Evolutionary conservation across 2,113 vertebrate genomes (phyloP), one percentile per base, ranked within the genome.

Genomic region (Ia io): DNA sequence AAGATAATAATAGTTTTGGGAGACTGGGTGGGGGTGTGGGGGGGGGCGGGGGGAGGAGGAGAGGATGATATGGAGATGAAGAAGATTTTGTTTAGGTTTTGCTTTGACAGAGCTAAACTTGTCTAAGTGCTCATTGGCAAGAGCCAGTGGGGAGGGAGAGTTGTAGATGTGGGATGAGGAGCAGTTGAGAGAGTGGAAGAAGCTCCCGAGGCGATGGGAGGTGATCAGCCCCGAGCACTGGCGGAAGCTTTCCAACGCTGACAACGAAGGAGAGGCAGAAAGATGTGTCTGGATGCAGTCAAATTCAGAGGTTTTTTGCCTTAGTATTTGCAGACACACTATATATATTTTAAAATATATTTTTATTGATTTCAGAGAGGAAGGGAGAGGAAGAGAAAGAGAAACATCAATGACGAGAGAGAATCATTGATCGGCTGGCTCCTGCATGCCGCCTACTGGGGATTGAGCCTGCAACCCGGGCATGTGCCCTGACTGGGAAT

Each of bases 231-330:
- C 30, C 0, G 20, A 40, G n/a, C 22, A 11, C 32, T 9, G 49
- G 5, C 7, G 18, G 44, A 25, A 35, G 9, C 32, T 25, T 11
- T 63, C 59, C 69, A 77, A 23, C 0, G 0, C 5, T 25, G 49
- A 18, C 42, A 2, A 7, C 30, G 59, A 40, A 9, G 18, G 30
- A 94, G 30, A 47, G 44, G 44, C n/a, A 44, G 49, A 61, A 23
- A 56, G 30, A 4, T 17, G 7, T 1, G 3, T 32, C 0, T 0
- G 53, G 13, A 47, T 47, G 4, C 20, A 6, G 63, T 23, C 6
- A 42, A 8, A 16, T 20, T 59, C 23, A 59, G 67, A 23, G n/a
- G 8, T 74, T 53, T 53, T 42, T 5, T 47, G 40, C 59, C 67
- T 85, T 42, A 4, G 23, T 56, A 25, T 49, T 40, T 40, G 18